Conservation (phyloP, 1,140 invertebrate species). For the Sinella curviseta region DNA sequence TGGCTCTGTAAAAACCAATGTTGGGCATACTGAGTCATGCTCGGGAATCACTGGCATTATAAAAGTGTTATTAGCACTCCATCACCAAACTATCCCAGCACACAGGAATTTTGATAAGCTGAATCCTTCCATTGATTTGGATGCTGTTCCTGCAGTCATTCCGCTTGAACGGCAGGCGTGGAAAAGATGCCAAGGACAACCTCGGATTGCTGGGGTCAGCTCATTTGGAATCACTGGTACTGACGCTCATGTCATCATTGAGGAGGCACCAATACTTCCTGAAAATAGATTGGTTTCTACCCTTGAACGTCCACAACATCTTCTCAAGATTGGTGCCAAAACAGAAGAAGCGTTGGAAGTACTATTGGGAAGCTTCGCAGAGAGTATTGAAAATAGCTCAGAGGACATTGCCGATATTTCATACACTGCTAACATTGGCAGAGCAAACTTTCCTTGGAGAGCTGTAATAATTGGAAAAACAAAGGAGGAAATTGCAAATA, state of each 20-base stretch:
- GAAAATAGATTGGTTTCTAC: neutral
- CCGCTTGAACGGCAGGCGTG: neutral
- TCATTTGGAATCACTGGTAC: slow-evolving; percentile 43
- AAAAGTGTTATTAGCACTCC: neutral
- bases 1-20: slow-evolving; percentile 64
- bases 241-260: slow-evolving; percentile 38
- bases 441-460: slow-evolving; percentile 37
- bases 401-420: slow-evolving; percentile 18
- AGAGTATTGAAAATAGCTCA: neutral
- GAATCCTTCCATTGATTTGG: neutral
- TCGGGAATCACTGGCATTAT: slow-evolving; percentile 53
- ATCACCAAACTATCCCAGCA: neutral
- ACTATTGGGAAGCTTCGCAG: slow-evolving; percentile 22
- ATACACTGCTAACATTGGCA: slow-evolving; percentile 33
- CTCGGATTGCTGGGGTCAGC: slow-evolving; percentile 14
- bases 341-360: slow-evolving; percentile 32
- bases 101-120: neutral
- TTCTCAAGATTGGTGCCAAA: slow-evolving; percentile 4
- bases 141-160: neutral
- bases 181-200: neutral
- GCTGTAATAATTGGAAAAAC: slow-evolving; percentile 31
- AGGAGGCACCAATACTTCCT: slow-evolving; percentile 25
- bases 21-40: slow-evolving; percentile 64
- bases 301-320: neutral
- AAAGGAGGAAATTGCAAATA: neutral